Conservation (phyloP, 1,140 invertebrate genomes). For the Melanaphis sacchari region DNA sequence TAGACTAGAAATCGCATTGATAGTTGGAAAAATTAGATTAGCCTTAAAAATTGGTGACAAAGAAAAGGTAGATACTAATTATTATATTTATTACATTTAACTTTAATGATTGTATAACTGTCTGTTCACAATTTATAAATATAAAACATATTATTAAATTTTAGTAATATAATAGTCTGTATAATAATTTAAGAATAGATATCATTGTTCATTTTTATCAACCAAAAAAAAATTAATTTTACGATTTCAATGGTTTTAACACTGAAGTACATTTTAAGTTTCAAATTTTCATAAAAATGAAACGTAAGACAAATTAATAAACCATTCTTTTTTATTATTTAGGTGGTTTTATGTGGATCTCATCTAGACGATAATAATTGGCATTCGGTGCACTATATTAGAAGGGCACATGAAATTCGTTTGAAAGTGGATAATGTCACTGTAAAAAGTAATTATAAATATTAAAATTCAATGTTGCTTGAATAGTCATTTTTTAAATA, state of each 20-base stretch:
- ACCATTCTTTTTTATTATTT: slow-evolving; percentile 54
- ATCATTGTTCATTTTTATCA: no score
- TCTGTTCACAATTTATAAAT: background rate
- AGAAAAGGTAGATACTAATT: slow-evolving; percentile 74
- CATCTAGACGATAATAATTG: slow-evolving; percentile 91
- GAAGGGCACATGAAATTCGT: slow-evolving; percentile 71
- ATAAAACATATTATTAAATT: background rate
- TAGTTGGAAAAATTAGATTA: slow-evolving; percentile 80
- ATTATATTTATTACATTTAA: background rate
- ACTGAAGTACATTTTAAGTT: background rate
- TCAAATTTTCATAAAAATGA: background rate
- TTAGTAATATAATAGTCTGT: background rate
- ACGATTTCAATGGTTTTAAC: background rate
- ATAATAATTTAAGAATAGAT: background rate
- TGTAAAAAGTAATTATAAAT: slow-evolving; percentile 63
- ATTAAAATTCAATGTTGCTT: background rate
- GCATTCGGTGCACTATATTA: slow-evolving; percentile 88
- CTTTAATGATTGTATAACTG: background rate
- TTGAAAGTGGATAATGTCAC: slow-evolving; percentile 82
- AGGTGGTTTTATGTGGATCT: slow-evolving; percentile 84
- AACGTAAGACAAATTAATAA: background rate
- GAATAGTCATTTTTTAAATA: background rate
- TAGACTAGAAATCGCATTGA: slow-evolving; percentile 81
- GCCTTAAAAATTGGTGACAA: slow-evolving; percentile 83
- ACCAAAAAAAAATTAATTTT: background rate